A percentile compares a stretch with the other conserved stretches of the same genome.
Evolutionary conservation across 1,140 invertebrate species (phyloP).

Genomic region (Scaptomyza graminum): DNA sequence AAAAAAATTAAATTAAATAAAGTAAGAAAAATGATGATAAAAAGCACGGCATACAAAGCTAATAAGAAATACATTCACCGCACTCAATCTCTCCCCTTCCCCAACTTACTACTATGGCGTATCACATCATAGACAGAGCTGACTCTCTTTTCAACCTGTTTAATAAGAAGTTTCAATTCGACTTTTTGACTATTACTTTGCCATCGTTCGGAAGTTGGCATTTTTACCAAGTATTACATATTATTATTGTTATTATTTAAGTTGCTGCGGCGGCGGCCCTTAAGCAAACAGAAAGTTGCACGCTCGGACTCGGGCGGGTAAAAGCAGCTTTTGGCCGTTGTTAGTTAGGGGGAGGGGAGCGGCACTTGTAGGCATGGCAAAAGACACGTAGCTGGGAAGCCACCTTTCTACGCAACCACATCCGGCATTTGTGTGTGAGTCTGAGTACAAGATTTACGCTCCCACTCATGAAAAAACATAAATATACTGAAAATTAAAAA

Average conservation of each 20-base stretch:
- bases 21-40: constrained; percentile 36
- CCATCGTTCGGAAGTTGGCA: constrained; percentile 70
- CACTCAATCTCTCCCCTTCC: constrained; percentile 11
- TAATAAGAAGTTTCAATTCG: constrained; percentile 32
- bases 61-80: constrained; percentile 48
- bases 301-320: constrained; percentile 5
- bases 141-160: constrained; percentile 63
- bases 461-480: constrained; percentile 51
- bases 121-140: constrained; percentile 1
- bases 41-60: neutral
- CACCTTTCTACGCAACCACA: constrained; percentile 73
- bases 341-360: neutral
- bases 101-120: constrained; percentile 10
- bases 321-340: neutral
- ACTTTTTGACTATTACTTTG: constrained; percentile 6
- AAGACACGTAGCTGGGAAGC: constrained; percentile 8
- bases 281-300: constrained; percentile 70
- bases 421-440: constrained; percentile 52
- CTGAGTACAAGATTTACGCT: constrained; percentile 42
- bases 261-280: constrained; percentile 40
- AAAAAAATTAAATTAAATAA: constrained; percentile 69
- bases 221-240: constrained; percentile 72
- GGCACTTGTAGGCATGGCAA: neutral
- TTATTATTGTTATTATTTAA: constrained; percentile 75
- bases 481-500: constrained; percentile 1